These are phyloP conservation scores for Phyllotreta striolata DNA, from an alignment of 2,888 invertebrate genomes.

Conservation along the genomic window DNA sequence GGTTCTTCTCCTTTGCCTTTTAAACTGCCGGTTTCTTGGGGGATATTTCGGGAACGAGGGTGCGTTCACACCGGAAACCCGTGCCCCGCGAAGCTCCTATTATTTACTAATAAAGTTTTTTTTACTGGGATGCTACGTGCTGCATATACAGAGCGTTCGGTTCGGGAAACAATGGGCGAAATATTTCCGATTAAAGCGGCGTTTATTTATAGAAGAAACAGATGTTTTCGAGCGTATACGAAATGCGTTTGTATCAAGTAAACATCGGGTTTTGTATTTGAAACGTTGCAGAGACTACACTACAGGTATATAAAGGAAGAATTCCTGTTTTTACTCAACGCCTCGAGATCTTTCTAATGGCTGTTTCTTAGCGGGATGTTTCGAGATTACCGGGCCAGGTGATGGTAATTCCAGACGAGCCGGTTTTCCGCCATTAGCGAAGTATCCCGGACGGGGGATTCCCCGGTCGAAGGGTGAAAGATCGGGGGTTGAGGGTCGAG, in stretches of 20 bases:
- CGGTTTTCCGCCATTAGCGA: slow-evolving; percentile 39
- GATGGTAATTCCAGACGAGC: too few relatives aligned
- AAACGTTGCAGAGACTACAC: slow-evolving; percentile 41
- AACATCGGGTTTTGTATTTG: slow-evolving; percentile 36
- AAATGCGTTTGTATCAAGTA: slow-evolving; percentile 43
- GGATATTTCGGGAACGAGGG: too few relatives aligned
- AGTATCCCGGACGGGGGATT: slow-evolving; percentile 44
- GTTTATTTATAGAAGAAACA: slow-evolving; percentile 38
- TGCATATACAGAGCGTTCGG: neutral
- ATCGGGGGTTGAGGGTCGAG: slow-evolving; percentile 44
- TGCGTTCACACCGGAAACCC: neutral
- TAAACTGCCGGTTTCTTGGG: too few relatives aligned
- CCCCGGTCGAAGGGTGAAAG: slow-evolving; percentile 41
- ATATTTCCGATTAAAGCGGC: slow-evolving; percentile 42
- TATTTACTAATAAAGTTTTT: neutral
- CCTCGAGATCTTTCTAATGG: too few relatives aligned
- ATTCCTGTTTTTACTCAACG: slow-evolving; percentile 22
- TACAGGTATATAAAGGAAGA: neutral
- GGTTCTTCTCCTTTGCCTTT: too few relatives aligned
- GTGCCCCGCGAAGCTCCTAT: too few relatives aligned
- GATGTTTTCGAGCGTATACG: slow-evolving; percentile 39
- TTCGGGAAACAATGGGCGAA: slow-evolving; percentile 27
- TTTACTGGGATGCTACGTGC: neutral
- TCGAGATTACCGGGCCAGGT: too few relatives aligned
- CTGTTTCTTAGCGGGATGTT: too few relatives aligned